These are phyloP conservation scores for Panagrolaimus sp. DNA, from an alignment of 1,140 invertebrate species.

Conservation along the genomic window DNA sequence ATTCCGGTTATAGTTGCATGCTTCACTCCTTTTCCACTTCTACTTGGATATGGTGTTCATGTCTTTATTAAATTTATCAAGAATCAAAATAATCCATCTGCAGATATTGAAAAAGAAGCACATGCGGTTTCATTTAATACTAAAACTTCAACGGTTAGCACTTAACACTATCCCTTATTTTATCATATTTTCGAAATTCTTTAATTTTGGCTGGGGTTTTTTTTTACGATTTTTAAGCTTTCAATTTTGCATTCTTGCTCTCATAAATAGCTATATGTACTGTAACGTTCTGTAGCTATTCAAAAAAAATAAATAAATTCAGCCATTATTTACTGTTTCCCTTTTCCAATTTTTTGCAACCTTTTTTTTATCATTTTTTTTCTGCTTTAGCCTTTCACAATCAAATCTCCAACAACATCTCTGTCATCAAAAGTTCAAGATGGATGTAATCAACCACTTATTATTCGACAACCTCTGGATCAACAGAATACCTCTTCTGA, in stretches of 20 bases:
- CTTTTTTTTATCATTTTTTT: not conserved
- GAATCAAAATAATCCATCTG: constrained; percentile 3
- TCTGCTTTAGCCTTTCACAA: constrained; percentile 2
- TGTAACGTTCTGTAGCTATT: not conserved
- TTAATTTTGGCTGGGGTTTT: no score
- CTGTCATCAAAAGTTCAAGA: constrained; percentile 1
- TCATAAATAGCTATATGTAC: no score
- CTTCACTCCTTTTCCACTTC: constrained; percentile 83
- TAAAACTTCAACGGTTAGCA: not conserved
- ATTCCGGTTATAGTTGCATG: constrained; percentile 80
- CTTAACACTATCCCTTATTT: not conserved
- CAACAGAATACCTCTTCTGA: not conserved
- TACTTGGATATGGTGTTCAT: constrained; percentile 58
- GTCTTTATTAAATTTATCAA: constrained; percentile 43
- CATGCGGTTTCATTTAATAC: not conserved
- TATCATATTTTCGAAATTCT: no score
- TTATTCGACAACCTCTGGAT: not conserved
- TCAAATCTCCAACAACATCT: not conserved
- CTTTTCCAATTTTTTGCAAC: not conserved
- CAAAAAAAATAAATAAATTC: not conserved
- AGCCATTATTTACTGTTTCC: not conserved
- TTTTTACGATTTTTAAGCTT: no score
- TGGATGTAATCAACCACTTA: constrained; percentile 1
- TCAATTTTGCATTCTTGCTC: no score
- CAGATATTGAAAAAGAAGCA: not conserved